Conservation (phyloP, 2,888 invertebrate species). For the Trachelus tabidus region DNA sequence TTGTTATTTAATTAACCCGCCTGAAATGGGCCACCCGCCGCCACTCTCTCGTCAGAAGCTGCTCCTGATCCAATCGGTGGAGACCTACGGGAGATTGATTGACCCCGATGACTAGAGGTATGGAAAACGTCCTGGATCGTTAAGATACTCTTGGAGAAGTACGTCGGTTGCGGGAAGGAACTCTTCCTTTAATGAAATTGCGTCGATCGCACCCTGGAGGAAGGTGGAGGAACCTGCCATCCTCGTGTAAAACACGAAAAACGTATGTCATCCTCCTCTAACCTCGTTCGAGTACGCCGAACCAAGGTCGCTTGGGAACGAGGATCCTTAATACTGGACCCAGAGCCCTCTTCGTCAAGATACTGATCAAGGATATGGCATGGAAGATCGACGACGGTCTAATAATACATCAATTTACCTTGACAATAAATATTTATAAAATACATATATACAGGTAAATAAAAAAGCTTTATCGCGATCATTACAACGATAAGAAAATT, state of each 20-base stretch:
- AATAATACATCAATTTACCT: not conserved
- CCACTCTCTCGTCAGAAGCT: not conserved
- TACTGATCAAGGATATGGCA: not conserved
- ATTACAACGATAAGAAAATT: not conserved
- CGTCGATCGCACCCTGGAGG: slow-evolving; percentile 13
- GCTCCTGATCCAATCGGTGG: not conserved
- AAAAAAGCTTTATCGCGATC: too few relatives aligned
- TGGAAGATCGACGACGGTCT: not conserved
- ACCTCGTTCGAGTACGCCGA: not conserved
- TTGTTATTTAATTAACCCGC: not conserved
- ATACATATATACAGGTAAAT: too few relatives aligned
- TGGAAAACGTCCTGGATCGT: slow-evolving; percentile 20
- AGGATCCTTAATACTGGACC: not conserved
- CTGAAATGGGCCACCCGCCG: not conserved
- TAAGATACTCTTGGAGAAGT: slow-evolving; percentile 21
- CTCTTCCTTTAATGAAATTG: slow-evolving; percentile 30
- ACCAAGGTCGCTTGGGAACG: not conserved
- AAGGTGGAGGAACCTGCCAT: not conserved
- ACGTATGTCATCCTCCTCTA: slow-evolving; percentile 18
- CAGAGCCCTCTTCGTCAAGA: not conserved
- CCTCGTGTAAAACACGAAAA: slow-evolving; percentile 3
- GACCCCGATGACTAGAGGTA: slow-evolving; percentile 15
- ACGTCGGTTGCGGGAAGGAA: slow-evolving; percentile 7
- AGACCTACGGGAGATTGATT: slow-evolving; percentile 1
- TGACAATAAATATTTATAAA: not conserved